Evolutionary conservation across 2,113 vertebrate genomes (phyloP).

Genomic region (Tamias sibiricus): DNA sequence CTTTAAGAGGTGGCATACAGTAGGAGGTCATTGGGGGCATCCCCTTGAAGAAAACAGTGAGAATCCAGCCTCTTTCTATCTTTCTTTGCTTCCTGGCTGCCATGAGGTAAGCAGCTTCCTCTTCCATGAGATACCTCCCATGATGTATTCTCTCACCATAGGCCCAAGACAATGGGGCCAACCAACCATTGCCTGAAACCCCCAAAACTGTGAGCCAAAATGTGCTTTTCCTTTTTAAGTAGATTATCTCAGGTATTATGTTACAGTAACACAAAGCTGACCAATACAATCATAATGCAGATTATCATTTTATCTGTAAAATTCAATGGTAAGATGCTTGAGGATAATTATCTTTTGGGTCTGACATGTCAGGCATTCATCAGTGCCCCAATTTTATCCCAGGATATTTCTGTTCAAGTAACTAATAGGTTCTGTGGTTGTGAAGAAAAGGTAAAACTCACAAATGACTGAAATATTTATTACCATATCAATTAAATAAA

Average conservation of each 20-base stretch:
- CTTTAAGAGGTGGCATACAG: too few species aligned
- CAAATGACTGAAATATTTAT: background rate
- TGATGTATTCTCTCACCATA: too few species aligned
- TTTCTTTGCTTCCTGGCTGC: background rate
- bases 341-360: background rate
- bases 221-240: background rate
- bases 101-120: background rate
- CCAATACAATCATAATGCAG: background rate
- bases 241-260: background rate
- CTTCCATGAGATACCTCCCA: background rate
- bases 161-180: background rate
- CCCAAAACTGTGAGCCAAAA: too few species aligned
- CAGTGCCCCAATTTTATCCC: background rate
- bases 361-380: background rate
- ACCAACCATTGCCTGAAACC: background rate
- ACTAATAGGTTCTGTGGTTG: background rate
- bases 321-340: background rate
- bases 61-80: too few species aligned
- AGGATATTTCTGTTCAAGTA: background rate
- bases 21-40: too few species aligned
- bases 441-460: conserved; percentile 5
- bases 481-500: background rate
- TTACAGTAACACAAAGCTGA: background rate
- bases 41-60: too few species aligned
- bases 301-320: background rate